These are phyloP conservation scores for Halictus rubicundus DNA, from an alignment of 1,140 invertebrate species.

Conservation along the genomic window DNA sequence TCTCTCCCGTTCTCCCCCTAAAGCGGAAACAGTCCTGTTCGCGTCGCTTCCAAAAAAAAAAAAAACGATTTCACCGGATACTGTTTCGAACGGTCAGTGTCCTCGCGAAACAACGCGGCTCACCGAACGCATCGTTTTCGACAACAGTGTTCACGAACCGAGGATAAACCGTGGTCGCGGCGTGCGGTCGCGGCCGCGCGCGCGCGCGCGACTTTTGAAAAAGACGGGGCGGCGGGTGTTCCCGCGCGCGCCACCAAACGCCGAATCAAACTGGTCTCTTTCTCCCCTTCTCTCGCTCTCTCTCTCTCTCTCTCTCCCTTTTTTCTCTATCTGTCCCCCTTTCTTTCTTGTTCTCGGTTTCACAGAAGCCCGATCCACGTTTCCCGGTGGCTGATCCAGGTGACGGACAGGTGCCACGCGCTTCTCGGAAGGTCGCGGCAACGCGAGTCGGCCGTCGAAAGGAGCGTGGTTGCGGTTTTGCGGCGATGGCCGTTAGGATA, in stretches of 20 bases:
- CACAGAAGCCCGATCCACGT: background rate
- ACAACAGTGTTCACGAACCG: background rate
- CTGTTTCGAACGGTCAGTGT: background rate
- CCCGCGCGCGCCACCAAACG: slow-evolving; percentile 23
- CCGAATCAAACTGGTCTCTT: background rate
- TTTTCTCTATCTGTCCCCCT: no score
- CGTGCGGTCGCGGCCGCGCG: background rate
- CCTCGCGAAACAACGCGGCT: background rate
- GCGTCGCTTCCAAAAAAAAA: background rate
- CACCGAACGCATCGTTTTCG: background rate
- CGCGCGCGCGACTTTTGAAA: slow-evolving; percentile 16
- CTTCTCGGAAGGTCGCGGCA: background rate
- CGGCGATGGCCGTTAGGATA: background rate
- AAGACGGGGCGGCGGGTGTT: background rate
- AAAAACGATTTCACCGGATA: no score
- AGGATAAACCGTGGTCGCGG: background rate
- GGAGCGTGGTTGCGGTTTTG: no score
- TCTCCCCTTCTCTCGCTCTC: background rate
- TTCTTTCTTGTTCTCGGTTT: no score
- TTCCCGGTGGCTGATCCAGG: background rate
- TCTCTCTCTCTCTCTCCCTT: background rate
- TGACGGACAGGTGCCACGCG: background rate
- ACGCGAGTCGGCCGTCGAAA: no score
- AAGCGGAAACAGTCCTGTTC: no score
- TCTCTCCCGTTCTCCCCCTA: background rate